Evolutionary conservation across 1,140 invertebrate species (phyloP).

Genomic region (Aricia agestis): DNA sequence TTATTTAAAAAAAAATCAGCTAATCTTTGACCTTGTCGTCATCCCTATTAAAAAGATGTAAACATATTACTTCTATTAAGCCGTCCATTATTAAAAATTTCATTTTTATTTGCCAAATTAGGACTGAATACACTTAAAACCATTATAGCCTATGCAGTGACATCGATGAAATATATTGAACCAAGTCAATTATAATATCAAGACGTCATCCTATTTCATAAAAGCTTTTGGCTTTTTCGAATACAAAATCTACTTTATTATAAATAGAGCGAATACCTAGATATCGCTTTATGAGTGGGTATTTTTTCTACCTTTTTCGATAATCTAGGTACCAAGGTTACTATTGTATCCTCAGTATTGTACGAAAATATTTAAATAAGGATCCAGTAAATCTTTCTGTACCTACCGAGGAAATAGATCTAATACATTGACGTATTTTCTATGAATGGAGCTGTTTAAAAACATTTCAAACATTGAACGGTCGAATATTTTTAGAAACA

Average conservation of each 20-base stretch:
- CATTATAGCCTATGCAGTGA: too few species aligned
- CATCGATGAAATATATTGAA: too few species aligned
- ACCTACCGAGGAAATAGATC: background rate
- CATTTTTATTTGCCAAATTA: too few species aligned
- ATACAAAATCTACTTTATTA: background rate
- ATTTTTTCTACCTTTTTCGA: background rate
- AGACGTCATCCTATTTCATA: too few species aligned
- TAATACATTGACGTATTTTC: background rate
- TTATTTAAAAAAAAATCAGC: too few species aligned
- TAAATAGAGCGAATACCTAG: background rate
- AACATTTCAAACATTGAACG: background rate
- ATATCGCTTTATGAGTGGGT: background rate
- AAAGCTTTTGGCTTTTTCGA: too few species aligned
- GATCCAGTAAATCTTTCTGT: background rate
- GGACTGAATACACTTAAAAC: too few species aligned
- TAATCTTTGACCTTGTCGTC: too few species aligned
- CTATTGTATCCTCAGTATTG: background rate
- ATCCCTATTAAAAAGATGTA: too few species aligned
- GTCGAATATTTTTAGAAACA: background rate
- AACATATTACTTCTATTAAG: too few species aligned
- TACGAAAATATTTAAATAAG: background rate
- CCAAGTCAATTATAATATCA: too few species aligned
- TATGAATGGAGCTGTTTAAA: background rate
- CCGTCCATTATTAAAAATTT: too few species aligned
- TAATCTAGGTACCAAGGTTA: background rate